Evolutionary conservation across 2,113 vertebrate species (phyloP).

Genomic region (Cyphomyrus plagiostoma): DNA sequence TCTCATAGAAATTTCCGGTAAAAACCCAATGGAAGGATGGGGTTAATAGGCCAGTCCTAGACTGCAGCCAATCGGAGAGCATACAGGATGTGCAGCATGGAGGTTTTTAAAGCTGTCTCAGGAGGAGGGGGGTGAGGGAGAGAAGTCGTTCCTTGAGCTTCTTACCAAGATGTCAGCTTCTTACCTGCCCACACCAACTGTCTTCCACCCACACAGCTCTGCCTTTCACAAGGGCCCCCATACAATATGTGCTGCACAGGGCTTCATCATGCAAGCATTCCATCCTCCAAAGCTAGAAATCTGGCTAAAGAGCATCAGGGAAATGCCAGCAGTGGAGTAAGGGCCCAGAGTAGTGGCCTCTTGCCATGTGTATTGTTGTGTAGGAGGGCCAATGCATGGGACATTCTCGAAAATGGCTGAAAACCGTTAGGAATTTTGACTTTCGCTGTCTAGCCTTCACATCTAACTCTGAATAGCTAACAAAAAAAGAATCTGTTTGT

Average conservation of each 20-base stretch:
- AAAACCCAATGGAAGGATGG: background rate
- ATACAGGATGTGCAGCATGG: background rate
- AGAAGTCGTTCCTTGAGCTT: background rate
- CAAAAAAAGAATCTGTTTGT: background rate
- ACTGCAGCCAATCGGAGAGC: background rate
- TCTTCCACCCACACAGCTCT: constrained; percentile 1
- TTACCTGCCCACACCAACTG: background rate
- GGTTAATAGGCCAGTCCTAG: background rate
- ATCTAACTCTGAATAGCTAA: background rate
- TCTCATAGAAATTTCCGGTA: background rate
- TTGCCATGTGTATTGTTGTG: background rate
- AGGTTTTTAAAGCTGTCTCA: background rate
- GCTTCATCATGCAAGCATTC: background rate
- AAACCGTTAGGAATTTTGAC: background rate
- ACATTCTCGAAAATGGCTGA: background rate
- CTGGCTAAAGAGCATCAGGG: background rate
- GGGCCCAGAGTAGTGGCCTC: background rate
- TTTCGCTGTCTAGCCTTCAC: background rate
- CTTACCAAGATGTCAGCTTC: background rate
- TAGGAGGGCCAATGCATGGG: too few relatives aligned
- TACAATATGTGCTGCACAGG: background rate
- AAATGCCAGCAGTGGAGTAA: background rate
- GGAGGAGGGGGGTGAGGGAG: background rate
- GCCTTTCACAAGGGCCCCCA: background rate
- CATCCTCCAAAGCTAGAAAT: too few relatives aligned